Evolutionary conservation across 2,113 vertebrate genomes (phyloP).

Genomic region (Machaerirhynchus nigripectus): DNA sequence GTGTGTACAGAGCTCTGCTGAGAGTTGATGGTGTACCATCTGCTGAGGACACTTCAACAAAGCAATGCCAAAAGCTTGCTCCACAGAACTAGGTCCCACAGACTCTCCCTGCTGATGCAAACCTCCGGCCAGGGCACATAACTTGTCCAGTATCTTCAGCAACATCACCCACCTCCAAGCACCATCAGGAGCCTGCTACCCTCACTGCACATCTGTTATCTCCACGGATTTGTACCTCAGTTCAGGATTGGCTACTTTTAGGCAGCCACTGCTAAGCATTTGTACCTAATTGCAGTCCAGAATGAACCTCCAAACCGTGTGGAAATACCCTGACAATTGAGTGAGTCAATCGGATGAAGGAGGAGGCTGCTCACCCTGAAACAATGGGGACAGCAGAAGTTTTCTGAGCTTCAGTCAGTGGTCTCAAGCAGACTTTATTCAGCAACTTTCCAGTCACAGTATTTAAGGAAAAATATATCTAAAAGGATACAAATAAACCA

Average conservation of each 20-base stretch:
- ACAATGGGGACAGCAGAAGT: neutral
- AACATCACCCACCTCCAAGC: accelerated
- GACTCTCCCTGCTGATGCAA: neutral
- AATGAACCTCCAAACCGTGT: neutral
- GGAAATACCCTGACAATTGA: neutral
- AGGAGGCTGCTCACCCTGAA: neutral
- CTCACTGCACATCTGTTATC: neutral
- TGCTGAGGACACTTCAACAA: neutral
- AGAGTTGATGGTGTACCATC: neutral
- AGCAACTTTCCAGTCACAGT: neutral
- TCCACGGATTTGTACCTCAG: neutral
- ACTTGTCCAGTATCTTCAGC: neutral
- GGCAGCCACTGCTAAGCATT: neutral
- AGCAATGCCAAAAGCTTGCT: neutral
- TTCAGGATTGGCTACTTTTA: neutral
- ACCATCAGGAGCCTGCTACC: neutral
- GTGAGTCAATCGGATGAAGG: neutral
- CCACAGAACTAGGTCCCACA: neutral
- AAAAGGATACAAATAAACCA: neutral
- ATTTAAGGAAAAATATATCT: neutral
- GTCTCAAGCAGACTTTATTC: neutral
- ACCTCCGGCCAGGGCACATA: neutral
- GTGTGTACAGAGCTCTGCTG: neutral
- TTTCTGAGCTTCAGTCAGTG: neutral
- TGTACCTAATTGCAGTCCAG: neutral